Percentiles rank a stretch among this genome's conserved stretches.
Conservation (phyloP, 1,140 invertebrate species). For the Bradysia coprophila region DNA sequence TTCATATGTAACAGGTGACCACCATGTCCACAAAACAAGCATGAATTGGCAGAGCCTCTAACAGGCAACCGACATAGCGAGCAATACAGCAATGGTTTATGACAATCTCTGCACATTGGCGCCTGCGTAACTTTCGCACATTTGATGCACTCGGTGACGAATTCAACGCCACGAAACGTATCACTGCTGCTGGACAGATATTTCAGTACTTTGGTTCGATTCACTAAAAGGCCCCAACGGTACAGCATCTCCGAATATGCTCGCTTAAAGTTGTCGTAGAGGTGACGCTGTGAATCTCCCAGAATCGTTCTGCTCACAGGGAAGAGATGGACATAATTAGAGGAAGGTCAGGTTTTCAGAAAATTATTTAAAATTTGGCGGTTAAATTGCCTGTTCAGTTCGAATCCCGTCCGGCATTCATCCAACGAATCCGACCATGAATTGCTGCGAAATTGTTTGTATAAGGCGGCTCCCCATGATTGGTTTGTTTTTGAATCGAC, state of each 20-base stretch:
- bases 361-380: neutral
- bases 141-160: slow-evolving; percentile 50
- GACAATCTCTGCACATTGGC: slow-evolving; percentile 46
- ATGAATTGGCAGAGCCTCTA: slow-evolving; percentile 63
- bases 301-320: slow-evolving; percentile 15
- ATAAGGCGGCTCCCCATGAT: slow-evolving; percentile 9
- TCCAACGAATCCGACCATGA: slow-evolving; percentile 78
- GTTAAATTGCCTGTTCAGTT: slow-evolving; percentile 7
- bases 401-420: slow-evolving; percentile 8
- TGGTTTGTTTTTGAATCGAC: slow-evolving; percentile 28
- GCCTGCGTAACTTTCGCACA: slow-evolving; percentile 39
- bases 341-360: neutral
- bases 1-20: slow-evolving; percentile 69
- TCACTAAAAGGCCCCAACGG: slow-evolving; percentile 58
- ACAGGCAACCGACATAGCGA: slow-evolving; percentile 72
- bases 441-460: slow-evolving; percentile 63
- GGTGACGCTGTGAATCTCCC: slow-evolving; percentile 27
- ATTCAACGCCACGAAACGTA: slow-evolving; percentile 52
- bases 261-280: slow-evolving; percentile 75
- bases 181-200: slow-evolving; percentile 36
- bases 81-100: slow-evolving; percentile 52
- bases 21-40: slow-evolving; percentile 75
- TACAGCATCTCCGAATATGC: slow-evolving; percentile 80
- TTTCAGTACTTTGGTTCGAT: slow-evolving; percentile 67
- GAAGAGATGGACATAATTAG: slow-evolving; percentile 6